Percentiles rank a stretch among this genome's conserved stretches.
These are phyloP conservation scores for Corythaeola cristata DNA, from an alignment of 2,113 vertebrate species.

Conservation along the genomic window DNA sequence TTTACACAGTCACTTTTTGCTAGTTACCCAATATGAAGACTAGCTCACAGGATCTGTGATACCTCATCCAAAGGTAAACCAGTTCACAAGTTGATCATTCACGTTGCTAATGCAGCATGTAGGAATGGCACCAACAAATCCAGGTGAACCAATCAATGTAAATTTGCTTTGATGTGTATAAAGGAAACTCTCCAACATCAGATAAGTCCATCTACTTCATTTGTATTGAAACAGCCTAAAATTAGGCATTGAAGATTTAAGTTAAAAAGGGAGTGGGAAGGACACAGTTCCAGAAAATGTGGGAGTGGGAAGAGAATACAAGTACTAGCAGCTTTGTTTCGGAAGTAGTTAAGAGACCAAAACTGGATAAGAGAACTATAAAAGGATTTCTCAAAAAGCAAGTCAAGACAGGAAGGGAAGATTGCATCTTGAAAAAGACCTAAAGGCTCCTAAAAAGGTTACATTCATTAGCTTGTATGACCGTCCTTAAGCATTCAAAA, in stretches of 20 bases:
- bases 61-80: not conserved
- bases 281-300: not conserved
- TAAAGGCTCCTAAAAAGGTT: not conserved
- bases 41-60: not conserved
- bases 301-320: not conserved
- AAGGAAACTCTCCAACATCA: not conserved
- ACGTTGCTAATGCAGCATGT: accelerated
- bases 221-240: not conserved
- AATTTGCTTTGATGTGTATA: not conserved
- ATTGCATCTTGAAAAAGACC: not conserved
- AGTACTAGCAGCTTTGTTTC: not conserved
- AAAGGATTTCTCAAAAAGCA: not conserved
- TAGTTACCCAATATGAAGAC: not conserved
- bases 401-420: not conserved
- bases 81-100: accelerated
- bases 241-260: not conserved
- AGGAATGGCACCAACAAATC: not conserved
- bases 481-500: not conserved
- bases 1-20: not conserved
- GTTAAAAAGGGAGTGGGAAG: not conserved
- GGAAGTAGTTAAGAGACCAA: not conserved
- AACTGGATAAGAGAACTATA: not conserved
- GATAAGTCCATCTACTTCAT: not conserved
- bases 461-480: not conserved
- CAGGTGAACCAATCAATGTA: not conserved